Conservation (phyloP, 2,113 vertebrate species). For the Dasypus novemcinctus region DNA sequence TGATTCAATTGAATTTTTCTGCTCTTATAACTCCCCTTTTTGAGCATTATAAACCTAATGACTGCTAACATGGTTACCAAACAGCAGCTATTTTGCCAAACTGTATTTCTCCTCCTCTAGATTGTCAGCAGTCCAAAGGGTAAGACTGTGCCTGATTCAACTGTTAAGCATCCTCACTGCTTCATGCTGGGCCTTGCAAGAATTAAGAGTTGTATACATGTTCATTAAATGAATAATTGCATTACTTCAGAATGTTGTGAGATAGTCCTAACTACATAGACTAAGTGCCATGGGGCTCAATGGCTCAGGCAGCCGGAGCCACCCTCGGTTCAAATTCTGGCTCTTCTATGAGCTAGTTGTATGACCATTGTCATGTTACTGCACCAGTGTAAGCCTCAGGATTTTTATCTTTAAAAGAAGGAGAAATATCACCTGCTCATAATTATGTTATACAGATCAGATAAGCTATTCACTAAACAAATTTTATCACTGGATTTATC, state of each 20-base stretch:
- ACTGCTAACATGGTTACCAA: not conserved
- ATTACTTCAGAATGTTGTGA: not conserved
- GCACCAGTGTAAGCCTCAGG: not conserved
- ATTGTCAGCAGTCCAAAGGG: not conserved
- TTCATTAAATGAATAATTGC: not conserved
- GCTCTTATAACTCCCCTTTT: not conserved
- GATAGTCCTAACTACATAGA: not conserved
- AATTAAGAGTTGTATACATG: not conserved
- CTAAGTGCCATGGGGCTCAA: not conserved
- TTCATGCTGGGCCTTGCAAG: not conserved
- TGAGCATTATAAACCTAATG: not conserved
- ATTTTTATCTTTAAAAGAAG: not conserved
- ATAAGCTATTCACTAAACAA: not conserved
- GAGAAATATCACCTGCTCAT: not conserved
- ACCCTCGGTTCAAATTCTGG: not conserved
- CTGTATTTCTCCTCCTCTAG: not conserved
- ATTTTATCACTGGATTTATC: not conserved
- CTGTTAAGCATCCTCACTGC: not conserved
- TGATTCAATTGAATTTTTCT: not conserved
- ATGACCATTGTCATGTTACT: not conserved
- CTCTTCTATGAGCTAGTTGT: not conserved
- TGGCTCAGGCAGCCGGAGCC: not conserved
- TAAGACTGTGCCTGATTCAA: not conserved
- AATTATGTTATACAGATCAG: not conserved
- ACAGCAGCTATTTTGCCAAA: not conserved